Evolutionary conservation across 1,140 invertebrate genomes (phyloP).

Genomic region (Zophobas morio): DNA sequence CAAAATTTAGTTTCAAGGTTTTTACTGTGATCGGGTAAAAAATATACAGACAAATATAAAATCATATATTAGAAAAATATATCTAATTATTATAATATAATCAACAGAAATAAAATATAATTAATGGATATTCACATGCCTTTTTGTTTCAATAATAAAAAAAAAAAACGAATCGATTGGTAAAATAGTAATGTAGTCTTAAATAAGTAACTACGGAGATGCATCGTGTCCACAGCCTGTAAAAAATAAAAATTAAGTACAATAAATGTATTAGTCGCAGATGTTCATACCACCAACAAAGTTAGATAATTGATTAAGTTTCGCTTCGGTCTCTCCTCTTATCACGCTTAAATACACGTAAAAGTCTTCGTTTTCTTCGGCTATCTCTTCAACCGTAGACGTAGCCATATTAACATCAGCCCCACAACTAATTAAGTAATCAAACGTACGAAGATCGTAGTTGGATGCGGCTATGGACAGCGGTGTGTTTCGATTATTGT

Average conservation of each 20-base stretch:
- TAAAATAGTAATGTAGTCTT: no score
- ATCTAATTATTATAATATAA: no score
- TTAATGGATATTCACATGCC: no score
- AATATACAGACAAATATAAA: no score
- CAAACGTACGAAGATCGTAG: neutral
- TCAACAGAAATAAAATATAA: no score
- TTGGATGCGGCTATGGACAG: neutral
- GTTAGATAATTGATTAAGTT: neutral
- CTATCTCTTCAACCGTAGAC: neutral
- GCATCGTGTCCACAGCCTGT: neutral
- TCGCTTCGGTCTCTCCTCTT: neutral
- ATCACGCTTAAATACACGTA: neutral
- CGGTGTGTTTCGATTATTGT: constrained; percentile 7
- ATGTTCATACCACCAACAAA: neutral
- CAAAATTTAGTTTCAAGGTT: no score
- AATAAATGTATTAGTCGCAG: neutral
- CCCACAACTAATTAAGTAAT: constrained; percentile 4
- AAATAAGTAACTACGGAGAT: no score
- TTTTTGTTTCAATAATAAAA: no score
- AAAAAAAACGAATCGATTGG: no score
- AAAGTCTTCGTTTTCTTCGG: constrained; percentile 2
- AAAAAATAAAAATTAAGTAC: neutral
- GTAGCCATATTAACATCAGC: neutral
- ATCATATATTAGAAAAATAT: no score
- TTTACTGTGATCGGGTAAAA: no score